These are phyloP conservation scores for Pterocles orientalis DNA, from an alignment of 2,113 vertebrate species.

Conservation along the genomic window DNA sequence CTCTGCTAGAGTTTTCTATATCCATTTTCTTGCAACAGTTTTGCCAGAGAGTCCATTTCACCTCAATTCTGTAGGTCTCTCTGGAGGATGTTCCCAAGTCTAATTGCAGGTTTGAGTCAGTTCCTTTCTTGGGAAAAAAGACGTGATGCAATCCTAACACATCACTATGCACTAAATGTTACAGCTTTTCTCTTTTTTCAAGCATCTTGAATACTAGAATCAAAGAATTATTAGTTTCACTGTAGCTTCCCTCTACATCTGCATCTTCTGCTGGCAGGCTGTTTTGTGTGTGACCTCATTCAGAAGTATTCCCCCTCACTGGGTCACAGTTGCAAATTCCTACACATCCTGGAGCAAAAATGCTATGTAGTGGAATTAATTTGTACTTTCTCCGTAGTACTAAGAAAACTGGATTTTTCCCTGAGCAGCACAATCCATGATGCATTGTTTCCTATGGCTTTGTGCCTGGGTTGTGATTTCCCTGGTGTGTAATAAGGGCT, in stretches of 20 bases:
- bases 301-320: not conserved
- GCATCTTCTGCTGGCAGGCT: not conserved
- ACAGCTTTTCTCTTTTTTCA: not conserved
- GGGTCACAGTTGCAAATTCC: constrained; percentile 22
- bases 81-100: not conserved
- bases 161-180: not conserved
- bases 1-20: not conserved
- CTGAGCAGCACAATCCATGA: not conserved
- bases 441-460: constrained; percentile 21
- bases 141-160: not conserved
- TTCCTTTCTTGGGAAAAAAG: not conserved
- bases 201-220: not conserved
- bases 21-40: not conserved
- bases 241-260: not conserved
- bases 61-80: not conserved
- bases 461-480: constrained; percentile 20
- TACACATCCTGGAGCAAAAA: constrained; percentile 6
- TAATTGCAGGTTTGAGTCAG: not conserved
- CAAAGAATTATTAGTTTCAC: not conserved
- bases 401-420: not conserved
- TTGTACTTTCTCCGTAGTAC: not conserved
- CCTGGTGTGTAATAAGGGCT: not conserved
- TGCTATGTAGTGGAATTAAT: not conserved
- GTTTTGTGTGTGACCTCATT: not conserved
- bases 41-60: not conserved